Percentiles rank a stretch among this genome's conserved stretches.
phyloP scores from a whole-genome alignment of 2,113 vertebrate species.

The Leucopternis melanops region DNA sequence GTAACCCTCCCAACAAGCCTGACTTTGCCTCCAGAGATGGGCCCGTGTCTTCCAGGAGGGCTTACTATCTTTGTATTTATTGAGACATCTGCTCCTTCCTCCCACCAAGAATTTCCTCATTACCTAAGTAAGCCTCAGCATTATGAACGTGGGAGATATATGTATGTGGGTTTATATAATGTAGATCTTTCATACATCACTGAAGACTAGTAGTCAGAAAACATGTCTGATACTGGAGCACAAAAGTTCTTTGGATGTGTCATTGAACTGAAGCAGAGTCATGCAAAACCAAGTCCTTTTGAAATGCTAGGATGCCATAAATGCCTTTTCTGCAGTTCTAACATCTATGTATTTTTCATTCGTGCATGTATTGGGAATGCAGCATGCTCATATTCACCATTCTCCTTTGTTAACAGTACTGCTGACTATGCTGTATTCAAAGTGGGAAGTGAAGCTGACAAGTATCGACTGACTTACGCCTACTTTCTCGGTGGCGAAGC shows the following conservation, averaged over 20 bases:
- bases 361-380: background rate
- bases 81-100: background rate
- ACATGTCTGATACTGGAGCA: background rate
- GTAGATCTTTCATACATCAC: background rate
- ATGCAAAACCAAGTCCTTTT: background rate
- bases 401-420: constrained; percentile 65
- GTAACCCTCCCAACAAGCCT: too few relatives aligned
- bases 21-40: too few relatives aligned
- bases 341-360: background rate
- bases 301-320: background rate
- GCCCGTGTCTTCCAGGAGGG: too few relatives aligned
- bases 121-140: background rate
- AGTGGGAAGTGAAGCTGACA: constrained; percentile 79
- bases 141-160: background rate
- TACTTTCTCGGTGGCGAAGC: constrained; percentile 85
- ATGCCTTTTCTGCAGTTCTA: background rate
- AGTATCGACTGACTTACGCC: constrained; percentile 85
- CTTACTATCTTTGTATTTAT: background rate
- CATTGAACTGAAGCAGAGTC: background rate
- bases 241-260: background rate
- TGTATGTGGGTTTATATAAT: background rate
- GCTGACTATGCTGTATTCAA: constrained; percentile 89
- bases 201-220: background rate
- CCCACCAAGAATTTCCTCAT: background rate
- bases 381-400: background rate